Conservation (phyloP, 2,113 vertebrate species). For the Dryoscopus gambensis region DNA sequence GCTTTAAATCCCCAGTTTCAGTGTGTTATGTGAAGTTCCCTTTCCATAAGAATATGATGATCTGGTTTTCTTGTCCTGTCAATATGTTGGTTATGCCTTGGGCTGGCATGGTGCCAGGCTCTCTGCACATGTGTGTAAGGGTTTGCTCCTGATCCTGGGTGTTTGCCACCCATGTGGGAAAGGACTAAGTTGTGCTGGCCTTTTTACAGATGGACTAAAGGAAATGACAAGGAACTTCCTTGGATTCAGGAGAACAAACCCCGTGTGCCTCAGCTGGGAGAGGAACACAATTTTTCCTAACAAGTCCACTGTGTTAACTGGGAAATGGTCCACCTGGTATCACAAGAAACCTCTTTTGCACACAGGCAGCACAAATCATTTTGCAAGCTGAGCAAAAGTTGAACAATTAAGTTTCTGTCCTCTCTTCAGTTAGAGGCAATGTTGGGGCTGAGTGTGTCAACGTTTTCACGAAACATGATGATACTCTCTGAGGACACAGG, state of each 20-base stretch:
- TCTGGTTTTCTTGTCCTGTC: background rate
- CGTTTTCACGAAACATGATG: background rate
- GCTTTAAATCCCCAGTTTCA: background rate
- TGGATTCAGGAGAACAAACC: background rate
- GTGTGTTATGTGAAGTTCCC: rapidly evolving
- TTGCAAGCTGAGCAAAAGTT: background rate
- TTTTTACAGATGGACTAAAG: background rate
- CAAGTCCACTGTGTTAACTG: background rate
- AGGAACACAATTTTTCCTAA: background rate
- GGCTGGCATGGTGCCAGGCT: rapidly evolving
- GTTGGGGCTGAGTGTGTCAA: background rate
- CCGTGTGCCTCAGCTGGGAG: background rate
- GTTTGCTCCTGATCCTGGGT: background rate
- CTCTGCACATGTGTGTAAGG: background rate
- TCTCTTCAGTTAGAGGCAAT: background rate
- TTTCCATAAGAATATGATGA: rapidly evolving
- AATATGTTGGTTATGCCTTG: background rate
- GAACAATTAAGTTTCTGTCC: background rate
- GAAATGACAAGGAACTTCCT: background rate
- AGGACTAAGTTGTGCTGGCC: background rate
- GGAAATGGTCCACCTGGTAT: background rate
- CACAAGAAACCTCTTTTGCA: background rate
- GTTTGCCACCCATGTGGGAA: background rate
- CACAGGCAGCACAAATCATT: background rate
- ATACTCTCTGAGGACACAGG: background rate